Evolutionary conservation across 1,140 invertebrate genomes (phyloP).

Genomic region (Zaprionus tsacasi): DNA sequence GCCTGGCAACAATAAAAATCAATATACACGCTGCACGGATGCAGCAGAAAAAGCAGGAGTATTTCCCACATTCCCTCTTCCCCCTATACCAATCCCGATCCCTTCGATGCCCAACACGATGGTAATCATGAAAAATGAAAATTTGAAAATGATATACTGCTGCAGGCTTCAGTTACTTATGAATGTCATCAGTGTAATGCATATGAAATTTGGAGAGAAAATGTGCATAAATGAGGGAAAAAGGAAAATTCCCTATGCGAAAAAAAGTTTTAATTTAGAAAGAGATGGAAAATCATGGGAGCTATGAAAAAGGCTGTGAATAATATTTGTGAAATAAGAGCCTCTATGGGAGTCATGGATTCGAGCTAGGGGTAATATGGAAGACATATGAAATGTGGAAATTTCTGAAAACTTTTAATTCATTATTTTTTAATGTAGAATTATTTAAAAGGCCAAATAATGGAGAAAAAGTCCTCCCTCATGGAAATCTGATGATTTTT

Average conservation of each 20-base stretch:
- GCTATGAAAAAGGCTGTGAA: too few relatives aligned
- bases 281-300: too few relatives aligned
- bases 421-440: too few relatives aligned
- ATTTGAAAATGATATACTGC: constrained; percentile 18
- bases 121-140: constrained; percentile 13
- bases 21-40: constrained; percentile 1
- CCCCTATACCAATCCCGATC: not conserved
- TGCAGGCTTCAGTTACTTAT: not conserved
- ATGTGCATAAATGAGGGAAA: not conserved
- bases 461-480: too few relatives aligned
- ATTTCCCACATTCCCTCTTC: not conserved
- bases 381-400: too few relatives aligned
- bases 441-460: too few relatives aligned
- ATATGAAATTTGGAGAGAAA: not conserved
- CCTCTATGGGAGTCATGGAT: too few relatives aligned
- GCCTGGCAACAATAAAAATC: constrained; percentile 15
- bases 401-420: too few relatives aligned
- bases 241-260: not conserved
- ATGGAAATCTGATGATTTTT: too few relatives aligned
- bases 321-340: too few relatives aligned
- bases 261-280: too few relatives aligned
- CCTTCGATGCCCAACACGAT: not conserved
- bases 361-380: too few relatives aligned
- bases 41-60: not conserved
- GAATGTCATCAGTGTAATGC: constrained; percentile 5